Evolutionary conservation across 2,797 vertebrate genomes (phyloP).

Genomic region (Pagetopsis macropterus): DNA sequence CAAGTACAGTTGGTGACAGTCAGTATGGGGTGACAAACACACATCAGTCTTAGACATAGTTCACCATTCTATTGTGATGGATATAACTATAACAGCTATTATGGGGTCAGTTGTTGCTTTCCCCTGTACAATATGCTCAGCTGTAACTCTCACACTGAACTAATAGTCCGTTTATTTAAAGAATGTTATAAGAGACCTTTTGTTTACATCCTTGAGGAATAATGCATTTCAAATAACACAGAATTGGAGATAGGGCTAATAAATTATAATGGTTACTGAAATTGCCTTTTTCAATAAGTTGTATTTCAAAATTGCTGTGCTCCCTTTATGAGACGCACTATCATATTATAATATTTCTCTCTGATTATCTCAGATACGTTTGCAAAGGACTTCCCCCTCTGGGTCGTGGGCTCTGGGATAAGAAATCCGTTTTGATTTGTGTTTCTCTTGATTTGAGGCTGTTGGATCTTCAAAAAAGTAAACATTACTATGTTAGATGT

Average conservation of each 20-base stretch:
- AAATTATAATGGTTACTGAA: constrained; percentile 5
- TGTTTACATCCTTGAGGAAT: neutral
- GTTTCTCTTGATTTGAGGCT: neutral
- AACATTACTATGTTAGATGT: neutral
- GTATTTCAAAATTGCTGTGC: neutral
- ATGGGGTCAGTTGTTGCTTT: neutral
- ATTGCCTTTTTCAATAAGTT: neutral
- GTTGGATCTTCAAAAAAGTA: neutral
- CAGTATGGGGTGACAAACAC: neutral
- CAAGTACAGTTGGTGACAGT: neutral
- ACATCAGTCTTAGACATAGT: neutral
- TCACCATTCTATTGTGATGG: neutral
- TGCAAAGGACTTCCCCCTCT: neutral
- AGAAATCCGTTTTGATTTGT: neutral
- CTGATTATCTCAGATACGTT: neutral
- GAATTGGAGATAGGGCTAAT: constrained; percentile 1
- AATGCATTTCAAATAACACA: neutral
- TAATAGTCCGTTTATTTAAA: neutral
- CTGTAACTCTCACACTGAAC: neutral
- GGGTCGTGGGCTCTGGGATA: neutral
- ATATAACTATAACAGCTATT: neutral
- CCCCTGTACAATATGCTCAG: neutral
- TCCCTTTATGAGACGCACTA: neutral
- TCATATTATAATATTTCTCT: neutral
- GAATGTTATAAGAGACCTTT: neutral